Conservation (phyloP, 2,113 vertebrate species). For the Coregonus clupeaformis region DNA sequence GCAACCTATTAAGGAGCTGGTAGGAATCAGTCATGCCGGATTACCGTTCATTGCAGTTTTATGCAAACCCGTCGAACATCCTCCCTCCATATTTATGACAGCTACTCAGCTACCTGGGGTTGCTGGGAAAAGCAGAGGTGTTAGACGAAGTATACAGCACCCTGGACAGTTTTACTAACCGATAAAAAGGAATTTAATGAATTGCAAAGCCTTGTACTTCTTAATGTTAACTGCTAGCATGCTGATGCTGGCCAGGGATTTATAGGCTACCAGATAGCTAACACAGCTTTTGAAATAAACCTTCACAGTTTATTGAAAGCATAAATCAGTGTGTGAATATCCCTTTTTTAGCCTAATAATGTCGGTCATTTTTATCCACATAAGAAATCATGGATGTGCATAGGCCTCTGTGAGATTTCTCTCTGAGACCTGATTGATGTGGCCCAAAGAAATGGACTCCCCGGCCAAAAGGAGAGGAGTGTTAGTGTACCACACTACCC, state of each 20-base stretch:
- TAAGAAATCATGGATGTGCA: not conserved
- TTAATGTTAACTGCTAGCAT: not conserved
- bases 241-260: not conserved
- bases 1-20: constrained; percentile 20
- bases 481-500: no score
- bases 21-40: constrained; percentile 16
- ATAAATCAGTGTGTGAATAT: not conserved
- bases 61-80: not conserved
- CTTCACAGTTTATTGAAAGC: not conserved
- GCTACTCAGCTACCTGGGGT: not conserved
- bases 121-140: not conserved
- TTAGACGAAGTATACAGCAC: not conserved
- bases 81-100: constrained; percentile 4
- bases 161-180: not conserved
- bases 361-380: not conserved
- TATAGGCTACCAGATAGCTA: not conserved
- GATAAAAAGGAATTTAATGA: not conserved
- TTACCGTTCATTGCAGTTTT: constrained; percentile 20
- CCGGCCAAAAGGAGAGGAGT: no score
- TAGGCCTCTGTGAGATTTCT: no score
- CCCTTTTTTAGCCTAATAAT: not conserved
- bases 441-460: no score
- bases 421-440: no score
- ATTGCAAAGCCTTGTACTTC: not conserved
- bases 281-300: not conserved